Conservation (phyloP, 2,113 vertebrate species). For the Pongo pygmaeus region DNA sequence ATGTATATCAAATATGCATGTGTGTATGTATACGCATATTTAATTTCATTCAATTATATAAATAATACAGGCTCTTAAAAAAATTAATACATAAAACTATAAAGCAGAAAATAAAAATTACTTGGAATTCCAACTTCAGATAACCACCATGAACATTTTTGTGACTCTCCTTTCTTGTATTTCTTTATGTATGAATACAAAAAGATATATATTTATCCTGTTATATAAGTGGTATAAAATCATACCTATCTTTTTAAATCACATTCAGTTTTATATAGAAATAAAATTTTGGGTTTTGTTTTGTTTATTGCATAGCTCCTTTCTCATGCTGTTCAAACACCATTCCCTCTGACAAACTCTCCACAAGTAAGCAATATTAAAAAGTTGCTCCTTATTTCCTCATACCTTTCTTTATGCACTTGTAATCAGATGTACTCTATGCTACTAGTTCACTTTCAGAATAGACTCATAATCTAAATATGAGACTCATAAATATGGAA, state of each 20-base stretch:
- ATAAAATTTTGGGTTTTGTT: not conserved
- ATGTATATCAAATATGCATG: not conserved
- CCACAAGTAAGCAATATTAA: not conserved
- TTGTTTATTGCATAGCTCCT: not conserved
- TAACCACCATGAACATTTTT: not conserved
- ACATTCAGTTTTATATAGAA: not conserved
- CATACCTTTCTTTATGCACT: not conserved
- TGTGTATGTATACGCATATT: not conserved
- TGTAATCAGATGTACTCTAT: not conserved
- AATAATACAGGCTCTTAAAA: not conserved
- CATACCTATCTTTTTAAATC: not conserved
- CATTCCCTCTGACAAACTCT: not conserved
- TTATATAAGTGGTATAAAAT: not conserved
- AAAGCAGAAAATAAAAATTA: constrained; percentile 7
- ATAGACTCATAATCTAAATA: not conserved
- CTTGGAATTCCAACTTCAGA: not conserved
- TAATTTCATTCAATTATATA: not conserved
- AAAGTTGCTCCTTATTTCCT: not conserved
- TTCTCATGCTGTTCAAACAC: not conserved
- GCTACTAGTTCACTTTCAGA: not conserved
- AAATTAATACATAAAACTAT: not conserved
- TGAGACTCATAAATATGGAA: not conserved
- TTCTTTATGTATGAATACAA: not conserved
- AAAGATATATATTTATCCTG: not conserved
- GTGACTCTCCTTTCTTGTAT: not conserved